Evolutionary conservation across 2,113 vertebrate species (phyloP), one percentile per base, ranked within the genome.

Genomic region (Acanthochromis polyacanthus): DNA sequence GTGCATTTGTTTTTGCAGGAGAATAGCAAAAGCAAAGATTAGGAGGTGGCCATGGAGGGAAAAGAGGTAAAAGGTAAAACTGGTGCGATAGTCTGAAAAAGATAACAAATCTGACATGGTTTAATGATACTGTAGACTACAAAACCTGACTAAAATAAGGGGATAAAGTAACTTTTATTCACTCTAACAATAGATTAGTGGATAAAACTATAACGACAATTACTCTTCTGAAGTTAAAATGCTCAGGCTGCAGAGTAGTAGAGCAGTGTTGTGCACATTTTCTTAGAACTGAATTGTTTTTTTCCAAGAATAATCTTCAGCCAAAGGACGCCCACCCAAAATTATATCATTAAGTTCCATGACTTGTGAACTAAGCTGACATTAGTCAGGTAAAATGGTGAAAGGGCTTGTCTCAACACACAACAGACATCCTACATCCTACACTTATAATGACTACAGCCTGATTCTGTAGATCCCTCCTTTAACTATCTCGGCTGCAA

Each of bases 381-480:
- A 75, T 77, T 12, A 46, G 23, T 78, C 59, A 46, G 57, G 79
- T 80, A 40, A 77, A 83, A 70, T 48, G 52, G 36, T 79, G 57
- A 73, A 80, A 86, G 59, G 19, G 3, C 23, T 19, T 46, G 71
- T 69, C 46, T 69, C 32, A 58, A 20, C 64, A 28, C 23, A 23
- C 38, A 72, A 51, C 46, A 75, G 59, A 81, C 58, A 40, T 58
- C 70, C 71, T 38, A 59, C 61, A 68, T 81, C 65, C 65, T 80
- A 52, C 81, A 71, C 30, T 55, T 65, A 52, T 90, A 76, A 86
- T 89, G 61, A 78, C 69, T 63, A 36, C 78, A 81, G 51, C 63
- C 72, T 78, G 78, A 85, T 70, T 73, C 60, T 22, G 14, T 32
- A 32, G 78, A 88, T 66, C 69, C 55, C 67, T 60, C 51, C 66